Evolutionary conservation across 2,113 vertebrate genomes (phyloP), one percentile per base, ranked within the genome.

Genomic region (Empidonax traillii): DNA sequence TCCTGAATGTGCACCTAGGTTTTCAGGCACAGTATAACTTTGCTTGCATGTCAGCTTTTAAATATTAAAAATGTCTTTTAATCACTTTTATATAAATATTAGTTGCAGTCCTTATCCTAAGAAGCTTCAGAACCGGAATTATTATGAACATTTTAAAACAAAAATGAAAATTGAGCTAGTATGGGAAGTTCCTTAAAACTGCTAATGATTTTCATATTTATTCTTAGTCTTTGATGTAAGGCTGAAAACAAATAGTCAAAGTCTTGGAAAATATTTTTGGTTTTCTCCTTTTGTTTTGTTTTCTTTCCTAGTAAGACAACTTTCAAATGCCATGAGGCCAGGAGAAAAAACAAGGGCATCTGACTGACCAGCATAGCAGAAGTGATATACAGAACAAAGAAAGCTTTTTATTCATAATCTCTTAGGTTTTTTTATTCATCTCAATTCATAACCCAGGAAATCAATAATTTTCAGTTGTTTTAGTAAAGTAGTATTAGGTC

Each of bases 361-460:
- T 80, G 67, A 94, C 47, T 74, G 68, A 77, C 53, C 51, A 88
- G 66, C 80, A 89, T 6, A 90, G 58, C 0, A 0, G 41, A 94
- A 94, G 63, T 69, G 80, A 91, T 87, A 83, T 0, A 37, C 33
- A 89, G 83, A 93, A 93, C 79, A 97, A 95, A 91, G 90, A 76
- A 31, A 13, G 55, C 62, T 81, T 95, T 92, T 93, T 74, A 30
- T 61, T 65, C 87, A 46, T 77, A 85, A 89, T 86, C 41, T 62
- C 46, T 86, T 62, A 41, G 33, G 3, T 24, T 85, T 55, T 55
- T 44, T 82, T 87, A 63, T 90, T 92, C 62, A 74, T 82, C 89
- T 90, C 61, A 81, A 9, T 61, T 95, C 49, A 68, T 83, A 97
- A 72, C 73, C 95, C 61, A 92, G 73, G 62, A 93, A 95, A 96